These are phyloP conservation scores for Drosophila rhopaloa DNA, from an alignment of 1,140 invertebrate species.

Conservation along the genomic window DNA sequence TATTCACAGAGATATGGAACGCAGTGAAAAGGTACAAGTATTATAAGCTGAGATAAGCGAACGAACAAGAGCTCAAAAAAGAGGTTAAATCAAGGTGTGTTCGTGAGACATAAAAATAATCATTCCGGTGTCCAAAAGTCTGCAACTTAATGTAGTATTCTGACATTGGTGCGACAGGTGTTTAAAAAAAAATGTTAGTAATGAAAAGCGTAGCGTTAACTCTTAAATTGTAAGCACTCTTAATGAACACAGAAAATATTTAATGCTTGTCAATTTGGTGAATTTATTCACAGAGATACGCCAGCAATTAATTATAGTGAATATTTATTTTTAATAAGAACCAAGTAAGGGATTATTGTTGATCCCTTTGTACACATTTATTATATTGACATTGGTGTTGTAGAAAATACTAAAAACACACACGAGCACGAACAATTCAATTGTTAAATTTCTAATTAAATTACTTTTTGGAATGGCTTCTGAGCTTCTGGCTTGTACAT, in stretches of 20 bases:
- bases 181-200: neutral
- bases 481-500: too few species aligned
- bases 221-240: neutral
- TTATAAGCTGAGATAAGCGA: constrained; percentile 42
- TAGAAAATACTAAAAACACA: too few species aligned
- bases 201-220: neutral
- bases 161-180: constrained; percentile 15
- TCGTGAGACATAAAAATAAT: constrained; percentile 20
- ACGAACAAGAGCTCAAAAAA: constrained; percentile 5
- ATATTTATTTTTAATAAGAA: neutral
- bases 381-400: too few species aligned
- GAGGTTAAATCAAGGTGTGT: constrained; percentile 16
- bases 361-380: too few species aligned
- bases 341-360: too few species aligned
- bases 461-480: too few species aligned
- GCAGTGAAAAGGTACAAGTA: constrained; percentile 40
- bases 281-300: neutral
- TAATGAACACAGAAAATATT: too few species aligned
- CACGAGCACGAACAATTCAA: too few species aligned
- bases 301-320: neutral
- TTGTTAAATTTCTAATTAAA: too few species aligned
- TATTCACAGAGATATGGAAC: constrained; percentile 58
- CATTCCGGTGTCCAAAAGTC: constrained; percentile 11
- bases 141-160: constrained; percentile 16
- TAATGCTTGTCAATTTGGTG: neutral